Evolutionary conservation across 2,113 vertebrate genomes (phyloP), one percentile per base, ranked within the genome.

Genomic region (Pseudorhombus dupliciocellatus): DNA sequence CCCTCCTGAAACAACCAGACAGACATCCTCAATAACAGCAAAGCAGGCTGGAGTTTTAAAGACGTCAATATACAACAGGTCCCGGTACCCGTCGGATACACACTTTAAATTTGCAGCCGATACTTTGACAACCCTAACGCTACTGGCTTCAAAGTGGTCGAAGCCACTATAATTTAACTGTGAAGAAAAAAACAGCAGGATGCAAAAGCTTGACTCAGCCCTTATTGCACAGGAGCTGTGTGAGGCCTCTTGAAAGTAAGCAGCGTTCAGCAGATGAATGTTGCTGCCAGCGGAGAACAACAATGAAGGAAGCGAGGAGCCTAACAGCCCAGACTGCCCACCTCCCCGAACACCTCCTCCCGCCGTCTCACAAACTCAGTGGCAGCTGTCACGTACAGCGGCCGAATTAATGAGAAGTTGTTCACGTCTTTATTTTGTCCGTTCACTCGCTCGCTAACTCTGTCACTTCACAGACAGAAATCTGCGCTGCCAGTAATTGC

Each of bases 1-100:
- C 87, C 98, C 97, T 79, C 98, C 97, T 99, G 86, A 80, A 87
- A 66, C 26, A 77, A 60, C 86, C 64, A 78, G 62, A 48, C 21
- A 48, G 37, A 70, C 0, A 9, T 64, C 53, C 5, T 62, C 16
- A 76, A 77, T 31, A 25, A 34, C 46, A 56, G 40, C 31, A 56
- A 52, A 40, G n/a, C 26, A 54, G 56, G 66, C 9, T 11, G 59
- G 44, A 0, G 20, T 65, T 55, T 68, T 37, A 75, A 75, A 72
- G 20, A 31, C 22, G 10, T 5, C 0, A 52, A 6, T 59, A 48
- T 56, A 48, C 52, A 48, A 46, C 60, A 50, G 54, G 58, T 66
- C 26, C 54, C 58, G 25, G 11, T 14, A 10, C n/a, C 1, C 15
- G 5, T 50, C n/a, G 21, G 18, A 7, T 20, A 42, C 16, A 7